A percentile compares a stretch with the other conserved stretches of the same genome.
These are phyloP conservation scores for Naso thynnoides DNA, from an alignment of 2,797 vertebrate genomes.

Conservation along the genomic window DNA sequence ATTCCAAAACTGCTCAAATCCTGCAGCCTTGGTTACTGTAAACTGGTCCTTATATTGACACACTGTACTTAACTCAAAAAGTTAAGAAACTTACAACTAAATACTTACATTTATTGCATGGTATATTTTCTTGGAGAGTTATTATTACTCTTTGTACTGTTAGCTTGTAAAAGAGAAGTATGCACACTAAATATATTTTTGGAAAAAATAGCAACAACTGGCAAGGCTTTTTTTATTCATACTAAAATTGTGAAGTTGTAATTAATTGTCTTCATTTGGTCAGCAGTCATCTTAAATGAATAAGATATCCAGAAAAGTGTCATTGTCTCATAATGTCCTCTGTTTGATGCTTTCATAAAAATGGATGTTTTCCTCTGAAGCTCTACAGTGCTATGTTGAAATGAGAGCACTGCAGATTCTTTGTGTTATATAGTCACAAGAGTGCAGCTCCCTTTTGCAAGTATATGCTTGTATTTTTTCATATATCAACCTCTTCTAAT, in stretches of 20 bases:
- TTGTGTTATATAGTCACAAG: background rate
- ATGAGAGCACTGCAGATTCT: background rate
- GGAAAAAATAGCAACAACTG: background rate
- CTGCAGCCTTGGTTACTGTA: background rate
- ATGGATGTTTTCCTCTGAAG: background rate
- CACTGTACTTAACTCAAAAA: background rate
- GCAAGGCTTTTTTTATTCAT: background rate
- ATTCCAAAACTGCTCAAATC: background rate
- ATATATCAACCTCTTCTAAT: slow-evolving; percentile 21
- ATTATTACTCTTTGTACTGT: too few species aligned
- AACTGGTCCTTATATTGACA: background rate
- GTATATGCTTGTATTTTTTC: slow-evolving; percentile 7
- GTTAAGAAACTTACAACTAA: background rate
- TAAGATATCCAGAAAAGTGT: background rate
- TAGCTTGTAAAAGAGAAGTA: background rate
- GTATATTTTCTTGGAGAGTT: background rate
- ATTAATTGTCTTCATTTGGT: background rate
- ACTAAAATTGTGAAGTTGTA: background rate
- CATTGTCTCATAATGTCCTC: background rate
- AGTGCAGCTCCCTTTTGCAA: background rate
- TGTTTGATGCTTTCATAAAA: background rate
- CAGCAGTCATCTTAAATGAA: background rate
- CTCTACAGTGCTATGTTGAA: slow-evolving; percentile 1
- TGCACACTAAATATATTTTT: background rate
- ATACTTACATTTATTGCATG: background rate